A percentile compares a stretch with the other conserved stretches of the same genome.
Evolutionary conservation across 2,888 invertebrate genomes (phyloP).

Genomic region (Lithophane leautieri): DNA sequence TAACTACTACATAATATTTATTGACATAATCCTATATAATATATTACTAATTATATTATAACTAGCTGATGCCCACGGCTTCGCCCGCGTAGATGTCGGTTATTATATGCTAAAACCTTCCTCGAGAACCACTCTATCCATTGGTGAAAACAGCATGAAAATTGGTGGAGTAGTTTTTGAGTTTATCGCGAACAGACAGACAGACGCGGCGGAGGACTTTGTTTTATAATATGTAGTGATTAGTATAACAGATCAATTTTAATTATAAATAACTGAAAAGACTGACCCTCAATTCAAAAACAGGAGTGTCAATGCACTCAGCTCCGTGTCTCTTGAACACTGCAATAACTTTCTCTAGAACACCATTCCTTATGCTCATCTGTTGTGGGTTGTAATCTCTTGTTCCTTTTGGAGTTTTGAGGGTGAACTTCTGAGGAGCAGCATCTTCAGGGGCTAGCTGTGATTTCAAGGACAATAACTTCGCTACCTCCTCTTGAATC

Average conservation of each 20-base stretch:
- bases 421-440: constrained; percentile 94
- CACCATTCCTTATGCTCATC: constrained; percentile 97
- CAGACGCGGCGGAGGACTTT: no score
- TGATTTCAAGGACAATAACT: constrained; percentile 95
- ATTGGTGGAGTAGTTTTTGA: no score
- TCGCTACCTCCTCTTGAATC: constrained; percentile 96
- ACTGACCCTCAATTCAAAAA: constrained; percentile 97
- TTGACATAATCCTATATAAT: no score
- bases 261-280: neutral
- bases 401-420: constrained; percentile 98
- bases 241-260: neutral
- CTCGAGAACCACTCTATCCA: no score
- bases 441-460: constrained; percentile 91
- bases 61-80: no score
- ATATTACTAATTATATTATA: no score
- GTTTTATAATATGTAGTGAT: no score
- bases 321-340: constrained; percentile 99
- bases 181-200: no score
- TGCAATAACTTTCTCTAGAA: constrained; percentile 95
- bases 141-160: no score
- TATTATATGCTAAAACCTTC: no score
- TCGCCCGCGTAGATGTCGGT: no score
- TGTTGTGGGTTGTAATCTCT: constrained; percentile 98
- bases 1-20: neutral
- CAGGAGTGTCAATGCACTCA: constrained; percentile 99